Conservation (phyloP, 1,140 invertebrate species). For the Drosophila ogumai region DNA sequence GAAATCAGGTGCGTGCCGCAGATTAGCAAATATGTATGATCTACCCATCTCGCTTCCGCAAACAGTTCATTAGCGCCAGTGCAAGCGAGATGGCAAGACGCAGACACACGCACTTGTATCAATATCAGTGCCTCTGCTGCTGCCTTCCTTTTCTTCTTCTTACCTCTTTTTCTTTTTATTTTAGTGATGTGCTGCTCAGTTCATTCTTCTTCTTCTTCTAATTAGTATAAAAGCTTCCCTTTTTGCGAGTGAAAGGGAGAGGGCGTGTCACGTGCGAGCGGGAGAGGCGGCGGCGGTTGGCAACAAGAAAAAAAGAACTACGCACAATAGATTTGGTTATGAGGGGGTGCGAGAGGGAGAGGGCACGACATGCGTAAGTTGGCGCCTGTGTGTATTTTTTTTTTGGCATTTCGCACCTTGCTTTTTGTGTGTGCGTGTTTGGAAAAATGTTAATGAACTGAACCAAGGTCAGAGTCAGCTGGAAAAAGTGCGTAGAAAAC, state of each 20-base stretch:
- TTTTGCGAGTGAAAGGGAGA: constrained; percentile 3
- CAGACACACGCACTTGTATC: constrained; percentile 44
- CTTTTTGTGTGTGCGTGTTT: constrained; percentile 27
- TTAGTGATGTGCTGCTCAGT: constrained; percentile 23
- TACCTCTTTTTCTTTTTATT: background rate
- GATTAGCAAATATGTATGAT: constrained; percentile 42
- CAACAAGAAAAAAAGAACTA: constrained; percentile 28
- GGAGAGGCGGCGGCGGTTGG: constrained; percentile 26
- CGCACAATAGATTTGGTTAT: constrained; percentile 27
- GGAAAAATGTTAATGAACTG: constrained; percentile 79
- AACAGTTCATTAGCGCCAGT: background rate
- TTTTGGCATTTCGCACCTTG: constrained; percentile 54
- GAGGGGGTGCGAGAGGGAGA: constrained; percentile 10
- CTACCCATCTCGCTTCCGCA: constrained; percentile 6
- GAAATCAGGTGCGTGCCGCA: constrained; percentile 59
- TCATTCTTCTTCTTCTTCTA: constrained; percentile 17
- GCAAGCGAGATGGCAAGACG: constrained; percentile 10
- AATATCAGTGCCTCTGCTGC: constrained; percentile 22
- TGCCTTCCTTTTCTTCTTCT: background rate
- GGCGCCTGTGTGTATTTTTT: constrained; percentile 23
- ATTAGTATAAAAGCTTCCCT: constrained; percentile 42
- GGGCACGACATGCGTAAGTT: constrained; percentile 31
- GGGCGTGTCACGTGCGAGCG: constrained; percentile 51
- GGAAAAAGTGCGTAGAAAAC: constrained; percentile 67
- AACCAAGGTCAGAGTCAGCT: constrained; percentile 65